Percentiles rank a stretch among this genome's conserved stretches.
Evolutionary conservation across 2,797 vertebrate genomes (phyloP).

Genomic region (Sebastes taczanowskii): DNA sequence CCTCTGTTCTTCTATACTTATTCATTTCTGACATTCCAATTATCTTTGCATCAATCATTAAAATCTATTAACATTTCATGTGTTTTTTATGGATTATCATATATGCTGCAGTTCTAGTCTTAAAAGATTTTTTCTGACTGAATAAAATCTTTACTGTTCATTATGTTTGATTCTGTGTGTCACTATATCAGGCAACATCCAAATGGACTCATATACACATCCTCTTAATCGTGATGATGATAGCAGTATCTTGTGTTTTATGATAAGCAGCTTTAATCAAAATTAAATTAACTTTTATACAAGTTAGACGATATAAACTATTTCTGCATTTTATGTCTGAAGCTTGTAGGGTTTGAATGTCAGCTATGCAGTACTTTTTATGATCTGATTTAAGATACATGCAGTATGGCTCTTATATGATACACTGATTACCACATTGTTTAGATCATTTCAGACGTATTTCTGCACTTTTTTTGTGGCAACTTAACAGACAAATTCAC

Average conservation of each 20-base stretch:
- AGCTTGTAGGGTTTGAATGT: neutral
- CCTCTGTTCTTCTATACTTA: conserved; percentile 59
- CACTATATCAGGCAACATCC: conserved; percentile 58
- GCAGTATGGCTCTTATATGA: neutral
- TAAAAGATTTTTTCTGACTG: conserved; percentile 47
- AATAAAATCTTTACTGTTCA: conserved; percentile 61
- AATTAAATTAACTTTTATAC: conserved; percentile 9
- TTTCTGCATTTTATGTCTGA: neutral
- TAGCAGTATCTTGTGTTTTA: conserved; percentile 20
- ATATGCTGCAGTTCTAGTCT: conserved; percentile 41
- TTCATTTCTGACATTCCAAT: conserved; percentile 77
- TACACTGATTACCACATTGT: neutral
- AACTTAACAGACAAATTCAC: too few species aligned
- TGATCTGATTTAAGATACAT: neutral
- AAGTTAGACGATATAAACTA: conserved; percentile 4
- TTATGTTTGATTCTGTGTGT: conserved; percentile 57
- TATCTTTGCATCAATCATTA: conserved; percentile 79
- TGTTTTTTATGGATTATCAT: conserved; percentile 68
- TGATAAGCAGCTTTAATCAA: conserved; percentile 36
- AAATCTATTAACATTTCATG: conserved; percentile 75
- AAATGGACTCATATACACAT: conserved; percentile 33
- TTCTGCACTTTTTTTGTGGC: neutral
- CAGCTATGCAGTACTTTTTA: neutral
- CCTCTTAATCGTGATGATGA: conserved; percentile 10
- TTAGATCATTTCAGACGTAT: neutral